Evolutionary conservation across 2,888 invertebrate genomes (phyloP), one percentile per base, ranked within the genome.

Genomic region (Cantharis lateralis): DNA sequence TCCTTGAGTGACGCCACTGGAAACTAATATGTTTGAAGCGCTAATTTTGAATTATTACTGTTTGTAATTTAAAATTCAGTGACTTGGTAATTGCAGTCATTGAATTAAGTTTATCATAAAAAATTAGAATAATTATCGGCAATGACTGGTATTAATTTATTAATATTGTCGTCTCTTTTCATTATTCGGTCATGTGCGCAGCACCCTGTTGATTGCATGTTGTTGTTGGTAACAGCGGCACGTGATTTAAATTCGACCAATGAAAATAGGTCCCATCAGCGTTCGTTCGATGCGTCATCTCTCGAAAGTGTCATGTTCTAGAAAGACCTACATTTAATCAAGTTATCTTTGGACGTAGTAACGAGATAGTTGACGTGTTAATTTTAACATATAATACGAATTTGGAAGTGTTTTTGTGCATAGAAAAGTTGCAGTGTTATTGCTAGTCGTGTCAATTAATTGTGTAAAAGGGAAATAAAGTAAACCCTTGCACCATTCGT

Each of bases 211-310:
- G 64, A 20, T 66, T 13, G 20, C 18, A 66, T 20, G 18, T 66
- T 24, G 64, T 24, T 66, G 64, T 66, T 66, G 20, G 20, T 20
- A 66, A 66, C 24, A 66, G 9, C 5, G n/a, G 20, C 18, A 66
- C 64, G 24, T 24, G 64, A n/a, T 18, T 20, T 20, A 15, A 66
- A 20, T 20, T n/a, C 0, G n/a, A 61, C 73, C 73, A 73, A 73
- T 73, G 20, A 28, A 16, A 68, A 20, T 26, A 18, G 13, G 69
- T 15, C 62, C 26, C 73, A 73, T 73, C 73, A 73, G 73, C 68
- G 73, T 73, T 73, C 5, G 7, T 68, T 15, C n/a, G 16, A 26
- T 68, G 28, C 73, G 73, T 73, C 73, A 73, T 73, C 63, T 28
- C 26, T 28, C 62, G 68, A 64, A 73, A 62, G 68, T 73, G 68